These are phyloP conservation scores for Xenopus petersii DNA, from an alignment of 2,797 vertebrate genomes.

Conservation along the genomic window DNA sequence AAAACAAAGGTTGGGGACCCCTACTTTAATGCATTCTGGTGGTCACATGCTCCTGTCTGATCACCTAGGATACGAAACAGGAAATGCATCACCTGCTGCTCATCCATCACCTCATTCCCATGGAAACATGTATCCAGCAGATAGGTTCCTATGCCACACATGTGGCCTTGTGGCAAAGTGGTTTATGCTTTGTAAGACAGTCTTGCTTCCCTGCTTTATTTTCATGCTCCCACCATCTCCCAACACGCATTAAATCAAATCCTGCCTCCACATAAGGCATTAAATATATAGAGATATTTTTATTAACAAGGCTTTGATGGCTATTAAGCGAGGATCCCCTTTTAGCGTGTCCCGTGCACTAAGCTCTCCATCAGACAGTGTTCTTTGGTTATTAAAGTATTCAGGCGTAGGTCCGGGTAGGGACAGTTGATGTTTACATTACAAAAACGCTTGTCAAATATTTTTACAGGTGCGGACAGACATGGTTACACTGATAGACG, in stretches of 20 bases:
- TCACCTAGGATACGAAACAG: no score
- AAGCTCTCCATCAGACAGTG: not conserved
- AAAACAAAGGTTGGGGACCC: no score
- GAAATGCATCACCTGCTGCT: no score
- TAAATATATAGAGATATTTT: conserved; percentile 26
- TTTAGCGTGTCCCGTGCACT: not conserved
- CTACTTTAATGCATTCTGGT: no score
- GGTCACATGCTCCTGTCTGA: no score
- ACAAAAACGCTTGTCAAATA: conserved; percentile 20
- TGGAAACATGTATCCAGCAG: no score
- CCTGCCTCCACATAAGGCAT: not conserved
- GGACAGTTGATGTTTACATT: conserved; percentile 36
- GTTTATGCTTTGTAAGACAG: no score
- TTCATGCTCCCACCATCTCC: not conserved
- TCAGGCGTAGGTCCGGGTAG: conserved; percentile 9
- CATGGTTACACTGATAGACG: not conserved
- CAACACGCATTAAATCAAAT: not conserved
- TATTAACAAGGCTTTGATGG: conserved; percentile 9
- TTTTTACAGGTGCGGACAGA: conserved; percentile 40
- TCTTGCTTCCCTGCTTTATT: not conserved
- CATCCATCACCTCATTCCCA: no score
- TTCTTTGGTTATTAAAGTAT: not conserved
- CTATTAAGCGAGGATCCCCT: not conserved
- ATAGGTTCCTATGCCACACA: not conserved
- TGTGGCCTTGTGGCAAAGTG: not conserved